Evolutionary conservation across 2,888 invertebrate species (phyloP).

Genomic region (Cremastinae sp.): DNA sequence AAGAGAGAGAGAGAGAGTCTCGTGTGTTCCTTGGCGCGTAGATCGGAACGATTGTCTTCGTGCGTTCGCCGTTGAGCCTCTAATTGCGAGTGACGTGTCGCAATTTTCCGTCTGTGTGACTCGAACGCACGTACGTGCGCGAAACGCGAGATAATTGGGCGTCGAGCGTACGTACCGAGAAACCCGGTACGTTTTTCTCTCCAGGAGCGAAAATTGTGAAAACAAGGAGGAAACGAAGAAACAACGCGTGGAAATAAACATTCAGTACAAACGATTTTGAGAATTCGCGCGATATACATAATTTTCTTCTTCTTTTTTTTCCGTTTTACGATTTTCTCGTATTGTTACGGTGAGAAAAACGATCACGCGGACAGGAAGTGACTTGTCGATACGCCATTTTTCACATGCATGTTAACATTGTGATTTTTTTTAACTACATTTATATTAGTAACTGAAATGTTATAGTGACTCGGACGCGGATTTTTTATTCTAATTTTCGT

Average conservation of each 20-base stretch:
- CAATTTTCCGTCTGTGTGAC: not conserved
- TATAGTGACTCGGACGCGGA: no score
- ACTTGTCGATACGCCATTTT: no score
- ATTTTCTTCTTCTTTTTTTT: no score
- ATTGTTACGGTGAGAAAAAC: no score
- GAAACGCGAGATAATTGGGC: conserved; percentile 49
- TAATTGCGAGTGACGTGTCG: conserved; percentile 59
- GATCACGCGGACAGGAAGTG: no score
- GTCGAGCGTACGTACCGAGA: conserved; percentile 43
- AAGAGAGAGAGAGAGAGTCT: conserved; percentile 25
- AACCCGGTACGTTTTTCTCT: no score
- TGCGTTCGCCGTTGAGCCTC: conserved; percentile 53
- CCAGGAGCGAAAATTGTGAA: conserved; percentile 16
- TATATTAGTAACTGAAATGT: no score
- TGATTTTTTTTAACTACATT: no score
- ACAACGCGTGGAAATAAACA: not conserved
- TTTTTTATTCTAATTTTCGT: no score
- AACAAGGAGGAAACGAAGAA: not conserved
- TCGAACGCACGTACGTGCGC: not conserved
- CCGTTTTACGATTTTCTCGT: no score
- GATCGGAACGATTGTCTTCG: conserved; percentile 48
- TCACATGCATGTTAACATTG: no score
- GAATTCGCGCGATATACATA: no score
- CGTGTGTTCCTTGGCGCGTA: conserved; percentile 10
- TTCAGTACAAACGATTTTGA: not conserved